Conservation (phyloP, 2,797 vertebrate genomes). For the Coregonus ussuriensis region DNA sequence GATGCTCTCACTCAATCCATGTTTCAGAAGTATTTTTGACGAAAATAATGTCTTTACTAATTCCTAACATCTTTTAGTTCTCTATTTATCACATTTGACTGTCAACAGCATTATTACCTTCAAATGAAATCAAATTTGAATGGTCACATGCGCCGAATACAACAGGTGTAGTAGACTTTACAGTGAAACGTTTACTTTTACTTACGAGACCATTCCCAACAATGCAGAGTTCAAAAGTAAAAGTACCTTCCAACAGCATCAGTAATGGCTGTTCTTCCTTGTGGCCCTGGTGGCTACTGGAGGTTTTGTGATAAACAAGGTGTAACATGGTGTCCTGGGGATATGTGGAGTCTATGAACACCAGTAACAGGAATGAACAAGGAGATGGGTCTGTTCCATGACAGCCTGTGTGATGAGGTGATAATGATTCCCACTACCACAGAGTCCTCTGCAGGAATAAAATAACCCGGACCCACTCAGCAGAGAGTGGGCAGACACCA, state of each 20-base stretch:
- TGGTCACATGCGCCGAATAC: too few relatives aligned
- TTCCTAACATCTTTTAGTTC: background rate
- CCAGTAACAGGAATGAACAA: conserved; percentile 34
- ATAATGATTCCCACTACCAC: conserved; percentile 39
- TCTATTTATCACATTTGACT: background rate
- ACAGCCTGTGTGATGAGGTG: conserved; percentile 46
- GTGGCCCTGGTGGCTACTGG: background rate
- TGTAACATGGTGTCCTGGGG: background rate
- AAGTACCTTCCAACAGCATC: background rate
- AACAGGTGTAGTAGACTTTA: too few relatives aligned
- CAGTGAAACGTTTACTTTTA: too few relatives aligned
- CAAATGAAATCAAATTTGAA: background rate
- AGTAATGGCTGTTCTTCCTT: background rate
- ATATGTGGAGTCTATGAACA: conserved; percentile 11
- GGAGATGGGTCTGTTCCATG: conserved; percentile 36
- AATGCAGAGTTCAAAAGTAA: too few relatives aligned
- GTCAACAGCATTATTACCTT: background rate
- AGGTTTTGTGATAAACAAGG: conserved; percentile 6
- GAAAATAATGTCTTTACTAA: background rate
- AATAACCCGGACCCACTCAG: conserved; percentile 30
- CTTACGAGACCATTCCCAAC: too few relatives aligned
- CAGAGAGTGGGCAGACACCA: conserved; percentile 34
- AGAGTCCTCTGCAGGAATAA: conserved; percentile 49
- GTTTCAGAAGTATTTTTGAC: background rate
- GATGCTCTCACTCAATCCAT: too few relatives aligned